phyloP scores from a whole-genome alignment of 2,888 invertebrate species.

The Xiphydria camelus region DNA sequence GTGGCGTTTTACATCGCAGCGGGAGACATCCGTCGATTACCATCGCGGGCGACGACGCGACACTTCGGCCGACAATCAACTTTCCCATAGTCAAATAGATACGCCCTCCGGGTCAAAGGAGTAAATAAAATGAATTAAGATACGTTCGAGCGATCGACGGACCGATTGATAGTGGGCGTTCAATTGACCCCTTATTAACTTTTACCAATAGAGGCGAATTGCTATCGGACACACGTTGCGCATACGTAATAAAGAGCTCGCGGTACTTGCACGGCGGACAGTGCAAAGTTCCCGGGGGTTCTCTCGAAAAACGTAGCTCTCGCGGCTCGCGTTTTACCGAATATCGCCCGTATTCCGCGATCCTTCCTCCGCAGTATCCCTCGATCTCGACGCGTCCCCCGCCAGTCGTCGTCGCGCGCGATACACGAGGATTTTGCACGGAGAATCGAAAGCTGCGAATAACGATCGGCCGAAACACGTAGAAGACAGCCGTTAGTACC shows the following conservation, averaged over 20 bases:
- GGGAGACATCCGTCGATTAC: slow-evolving; percentile 30
- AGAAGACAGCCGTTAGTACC: slow-evolving; percentile 25
- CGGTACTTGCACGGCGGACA: no score
- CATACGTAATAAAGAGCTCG: slow-evolving; percentile 56
- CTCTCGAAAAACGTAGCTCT: no score
- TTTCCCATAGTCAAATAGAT: slow-evolving; percentile 34
- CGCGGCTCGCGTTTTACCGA: no score
- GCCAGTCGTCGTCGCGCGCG: no score
- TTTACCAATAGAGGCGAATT: slow-evolving; percentile 52
- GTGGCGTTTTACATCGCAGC: no score
- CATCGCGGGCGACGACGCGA: no score
- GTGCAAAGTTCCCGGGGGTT: no score
- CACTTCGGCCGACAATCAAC: slow-evolving; percentile 37
- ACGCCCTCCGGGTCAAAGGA: slow-evolving; percentile 47
- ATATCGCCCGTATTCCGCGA: no score
- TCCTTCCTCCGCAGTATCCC: no score
- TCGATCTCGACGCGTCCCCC: no score
- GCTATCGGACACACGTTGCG: slow-evolving; percentile 46
- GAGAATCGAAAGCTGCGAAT: no score
- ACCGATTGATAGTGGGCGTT: slow-evolving; percentile 55
- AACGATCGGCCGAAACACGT: slow-evolving; percentile 8
- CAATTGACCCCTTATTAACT: slow-evolving; percentile 54
- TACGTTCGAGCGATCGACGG: slow-evolving; percentile 33
- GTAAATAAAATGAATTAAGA: slow-evolving; percentile 53
- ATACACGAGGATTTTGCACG: no score